Percentiles rank a stretch among this genome's conserved stretches.
phyloP scores from a whole-genome alignment of 2,888 invertebrate species.

The Ypsolopha sequella region DNA sequence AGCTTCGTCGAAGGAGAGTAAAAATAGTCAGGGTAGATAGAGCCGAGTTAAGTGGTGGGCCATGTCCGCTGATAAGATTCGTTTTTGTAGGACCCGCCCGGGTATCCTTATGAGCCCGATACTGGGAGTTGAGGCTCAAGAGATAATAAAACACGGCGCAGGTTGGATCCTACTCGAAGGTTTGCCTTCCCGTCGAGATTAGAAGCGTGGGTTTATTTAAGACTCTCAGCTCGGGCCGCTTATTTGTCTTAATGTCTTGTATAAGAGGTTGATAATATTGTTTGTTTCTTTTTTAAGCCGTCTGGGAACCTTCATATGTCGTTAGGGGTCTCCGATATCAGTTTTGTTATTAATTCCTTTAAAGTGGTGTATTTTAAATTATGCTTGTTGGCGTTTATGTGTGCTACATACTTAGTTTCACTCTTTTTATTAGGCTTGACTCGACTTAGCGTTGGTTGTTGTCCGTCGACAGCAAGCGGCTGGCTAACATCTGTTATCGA shows the following conservation, averaged over 20 bases:
- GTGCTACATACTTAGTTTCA: neutral
- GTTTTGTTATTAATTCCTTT: neutral
- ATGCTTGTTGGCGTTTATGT: too few relatives aligned
- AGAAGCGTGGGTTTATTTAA: conserved; percentile 42
- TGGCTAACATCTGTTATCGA: conserved; percentile 63
- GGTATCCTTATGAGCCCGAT: conserved; percentile 25
- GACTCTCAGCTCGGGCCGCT: conserved; percentile 38
- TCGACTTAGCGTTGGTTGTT: conserved; percentile 14
- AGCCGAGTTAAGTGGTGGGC: conserved; percentile 59
- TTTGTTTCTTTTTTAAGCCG: neutral
- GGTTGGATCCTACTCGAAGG: conserved; percentile 39
- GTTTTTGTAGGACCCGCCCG: conserved; percentile 56
- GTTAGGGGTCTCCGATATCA: neutral
- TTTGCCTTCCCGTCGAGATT: conserved; percentile 38
- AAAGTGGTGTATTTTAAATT: too few relatives aligned
- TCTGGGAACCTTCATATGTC: neutral
- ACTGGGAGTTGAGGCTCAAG: conserved; percentile 31
- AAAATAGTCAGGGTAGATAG: conserved; percentile 39
- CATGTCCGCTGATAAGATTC: conserved; percentile 62
- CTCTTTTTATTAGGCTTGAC: conserved; percentile 10
- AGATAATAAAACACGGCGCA: conserved; percentile 50
- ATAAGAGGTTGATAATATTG: conserved; percentile 4
- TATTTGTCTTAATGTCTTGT: conserved; percentile 35
- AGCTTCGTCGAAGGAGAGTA: conserved; percentile 47
- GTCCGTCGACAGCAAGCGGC: conserved; percentile 23